A percentile compares a stretch with the other conserved stretches of the same genome.
Evolutionary conservation across 2,797 vertebrate species (phyloP).

Genomic region (Rhadinocentrus ornatus): DNA sequence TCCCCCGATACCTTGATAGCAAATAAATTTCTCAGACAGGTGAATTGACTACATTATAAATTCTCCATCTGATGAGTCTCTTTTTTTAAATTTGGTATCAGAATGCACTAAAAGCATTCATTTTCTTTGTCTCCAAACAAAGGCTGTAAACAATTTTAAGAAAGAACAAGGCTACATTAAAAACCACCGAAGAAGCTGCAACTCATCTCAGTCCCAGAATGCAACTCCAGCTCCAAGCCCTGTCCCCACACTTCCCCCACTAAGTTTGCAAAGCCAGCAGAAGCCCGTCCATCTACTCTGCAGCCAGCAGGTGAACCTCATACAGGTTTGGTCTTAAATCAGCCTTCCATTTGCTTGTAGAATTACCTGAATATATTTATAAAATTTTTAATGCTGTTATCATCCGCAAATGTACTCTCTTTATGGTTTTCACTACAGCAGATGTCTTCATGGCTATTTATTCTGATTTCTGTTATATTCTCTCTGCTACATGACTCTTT

Average conservation of each 20-base stretch:
- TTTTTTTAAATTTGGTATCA: background rate
- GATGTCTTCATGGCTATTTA: background rate
- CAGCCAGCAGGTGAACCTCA: conserved; percentile 82
- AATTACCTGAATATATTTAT: background rate
- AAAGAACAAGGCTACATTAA: conserved; percentile 90
- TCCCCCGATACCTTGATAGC: conserved; percentile 95
- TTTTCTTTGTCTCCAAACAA: background rate
- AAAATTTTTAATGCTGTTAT: background rate
- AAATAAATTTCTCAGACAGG: conserved; percentile 97
- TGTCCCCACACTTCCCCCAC: conserved; percentile 62
- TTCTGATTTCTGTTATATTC: conserved; percentile 2
- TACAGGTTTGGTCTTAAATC: conserved; percentile 16
- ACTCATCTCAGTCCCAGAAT: conserved; percentile 33
- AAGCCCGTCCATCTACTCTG: conserved; percentile 76
- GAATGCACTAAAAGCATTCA: background rate
- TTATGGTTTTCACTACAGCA: background rate
- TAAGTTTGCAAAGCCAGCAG: conserved; percentile 78
- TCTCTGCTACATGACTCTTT: conserved; percentile 62
- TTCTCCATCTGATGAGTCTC: background rate
- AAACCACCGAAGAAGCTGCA: conserved; percentile 70
- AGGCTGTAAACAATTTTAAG: conserved; percentile 97
- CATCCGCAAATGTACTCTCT: background rate
- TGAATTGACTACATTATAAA: conserved; percentile 60
- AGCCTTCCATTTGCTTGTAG: background rate
- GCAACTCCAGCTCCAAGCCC: conserved; percentile 66